A percentile compares a stretch with the other conserved stretches of the same genome.
These are phyloP conservation scores for Sebastolobus altivelis DNA, from an alignment of 2,797 vertebrate species.

Conservation along the genomic window DNA sequence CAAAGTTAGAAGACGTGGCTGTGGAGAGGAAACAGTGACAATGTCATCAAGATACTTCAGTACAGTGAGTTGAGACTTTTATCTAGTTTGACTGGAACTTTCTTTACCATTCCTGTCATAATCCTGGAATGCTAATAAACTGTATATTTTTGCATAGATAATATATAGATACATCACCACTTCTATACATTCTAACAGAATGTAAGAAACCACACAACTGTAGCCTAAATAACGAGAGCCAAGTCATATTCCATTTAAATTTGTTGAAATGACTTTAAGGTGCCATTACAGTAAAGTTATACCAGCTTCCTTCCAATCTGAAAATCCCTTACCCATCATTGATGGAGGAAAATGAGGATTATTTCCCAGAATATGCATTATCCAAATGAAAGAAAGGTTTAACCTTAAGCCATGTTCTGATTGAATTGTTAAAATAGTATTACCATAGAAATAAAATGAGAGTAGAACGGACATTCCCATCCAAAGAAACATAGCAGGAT, in stretches of 20 bases:
- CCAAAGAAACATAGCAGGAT: no score
- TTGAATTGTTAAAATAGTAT: background rate
- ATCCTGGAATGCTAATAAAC: background rate
- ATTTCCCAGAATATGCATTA: background rate
- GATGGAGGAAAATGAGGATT: background rate
- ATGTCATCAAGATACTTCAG: background rate
- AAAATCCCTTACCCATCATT: background rate
- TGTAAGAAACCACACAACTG: no score
- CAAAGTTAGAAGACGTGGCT: slow-evolving; percentile 85
- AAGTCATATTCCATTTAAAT: background rate
- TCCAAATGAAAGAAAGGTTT: background rate
- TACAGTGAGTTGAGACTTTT: background rate
- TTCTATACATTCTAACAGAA: no score
- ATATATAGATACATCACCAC: background rate
- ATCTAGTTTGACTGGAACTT: background rate
- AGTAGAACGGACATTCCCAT: no score
- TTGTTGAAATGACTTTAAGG: background rate
- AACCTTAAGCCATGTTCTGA: background rate
- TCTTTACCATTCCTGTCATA: background rate
- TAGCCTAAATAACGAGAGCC: background rate
- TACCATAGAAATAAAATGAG: background rate
- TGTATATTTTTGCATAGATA: background rate
- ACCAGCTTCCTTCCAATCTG: background rate
- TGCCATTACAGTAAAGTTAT: background rate
- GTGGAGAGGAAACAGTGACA: background rate